These are phyloP conservation scores for Harmothoe impar DNA, from an alignment of 2,888 invertebrate species.

Conservation along the genomic window DNA sequence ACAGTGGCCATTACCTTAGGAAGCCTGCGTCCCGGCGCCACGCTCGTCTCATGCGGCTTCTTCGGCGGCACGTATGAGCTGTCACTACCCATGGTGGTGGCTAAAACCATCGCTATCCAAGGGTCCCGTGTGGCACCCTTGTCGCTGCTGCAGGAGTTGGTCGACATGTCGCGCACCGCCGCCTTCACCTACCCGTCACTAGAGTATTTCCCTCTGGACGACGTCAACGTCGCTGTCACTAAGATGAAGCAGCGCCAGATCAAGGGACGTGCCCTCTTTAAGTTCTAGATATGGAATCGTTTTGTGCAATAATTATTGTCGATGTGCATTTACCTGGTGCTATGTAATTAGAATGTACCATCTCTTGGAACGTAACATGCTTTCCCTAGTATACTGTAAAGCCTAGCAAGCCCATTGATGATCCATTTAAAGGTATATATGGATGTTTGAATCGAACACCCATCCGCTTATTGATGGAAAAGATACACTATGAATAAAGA, in stretches of 20 bases:
- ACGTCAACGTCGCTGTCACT: conserved; percentile 9
- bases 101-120: conserved; percentile 1
- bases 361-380: too few species aligned
- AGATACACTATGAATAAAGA: too few species aligned
- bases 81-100: conserved; percentile 20
- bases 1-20: not conserved
- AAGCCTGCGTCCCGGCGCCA: not conserved
- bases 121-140: conserved; percentile 12
- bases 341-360: too few species aligned
- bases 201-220: conserved; percentile 31
- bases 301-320: not conserved
- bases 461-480: too few species aligned
- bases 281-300: not conserved
- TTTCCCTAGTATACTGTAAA: too few species aligned
- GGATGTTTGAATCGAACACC: too few species aligned
- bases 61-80: conserved; percentile 11
- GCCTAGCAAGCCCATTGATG: too few species aligned
- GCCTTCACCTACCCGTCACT: conserved; percentile 5
- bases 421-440: too few species aligned
- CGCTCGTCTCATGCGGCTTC: conserved; percentile 25
- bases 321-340: too few species aligned
- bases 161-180: not conserved
- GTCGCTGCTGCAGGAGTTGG: conserved; percentile 3
- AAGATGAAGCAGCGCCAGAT: conserved; percentile 39
- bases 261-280: conserved; percentile 57